Conservation (phyloP, 64 coral and sea anemone species). For the Montipora cactus region DNA sequence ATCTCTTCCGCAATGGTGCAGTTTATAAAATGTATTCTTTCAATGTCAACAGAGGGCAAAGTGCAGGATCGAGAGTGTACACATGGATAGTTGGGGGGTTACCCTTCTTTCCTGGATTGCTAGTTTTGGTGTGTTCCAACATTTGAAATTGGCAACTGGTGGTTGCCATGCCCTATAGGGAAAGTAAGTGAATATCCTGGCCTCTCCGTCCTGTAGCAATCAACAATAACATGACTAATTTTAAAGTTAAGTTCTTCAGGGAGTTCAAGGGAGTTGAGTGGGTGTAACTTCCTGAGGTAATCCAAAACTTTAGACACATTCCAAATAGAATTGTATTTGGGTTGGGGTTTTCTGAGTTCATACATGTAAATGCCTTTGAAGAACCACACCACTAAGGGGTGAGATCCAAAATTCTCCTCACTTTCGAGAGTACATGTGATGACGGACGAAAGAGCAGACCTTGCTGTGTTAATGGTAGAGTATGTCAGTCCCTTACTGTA, state of each 20-base stretch:
- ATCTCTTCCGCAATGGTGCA: too few species aligned
- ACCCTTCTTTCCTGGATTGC: neutral
- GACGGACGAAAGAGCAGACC: neutral
- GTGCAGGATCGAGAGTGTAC: too few species aligned
- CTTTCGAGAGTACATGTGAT: neutral
- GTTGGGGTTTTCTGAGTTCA: neutral
- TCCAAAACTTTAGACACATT: neutral
- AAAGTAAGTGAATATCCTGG: neutral
- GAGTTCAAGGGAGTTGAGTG: neutral
- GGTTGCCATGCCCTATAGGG: neutral
- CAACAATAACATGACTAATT: neutral
- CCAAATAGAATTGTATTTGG: neutral
- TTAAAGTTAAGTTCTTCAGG: neutral
- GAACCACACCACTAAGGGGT: neutral
- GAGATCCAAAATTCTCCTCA: neutral
- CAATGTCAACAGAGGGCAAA: too few species aligned
- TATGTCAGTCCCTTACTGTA: neutral
- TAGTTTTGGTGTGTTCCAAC: neutral
- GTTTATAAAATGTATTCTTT: too few species aligned
- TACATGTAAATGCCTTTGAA: neutral
- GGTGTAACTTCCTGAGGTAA: neutral
- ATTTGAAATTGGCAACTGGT: neutral
- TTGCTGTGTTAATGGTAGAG: neutral
- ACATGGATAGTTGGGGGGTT: too few species aligned
- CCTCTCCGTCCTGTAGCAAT: neutral